Evolutionary conservation across 1,140 invertebrate genomes (phyloP), one percentile per base, ranked within the genome.

Genomic region (Arion vulgaris): DNA sequence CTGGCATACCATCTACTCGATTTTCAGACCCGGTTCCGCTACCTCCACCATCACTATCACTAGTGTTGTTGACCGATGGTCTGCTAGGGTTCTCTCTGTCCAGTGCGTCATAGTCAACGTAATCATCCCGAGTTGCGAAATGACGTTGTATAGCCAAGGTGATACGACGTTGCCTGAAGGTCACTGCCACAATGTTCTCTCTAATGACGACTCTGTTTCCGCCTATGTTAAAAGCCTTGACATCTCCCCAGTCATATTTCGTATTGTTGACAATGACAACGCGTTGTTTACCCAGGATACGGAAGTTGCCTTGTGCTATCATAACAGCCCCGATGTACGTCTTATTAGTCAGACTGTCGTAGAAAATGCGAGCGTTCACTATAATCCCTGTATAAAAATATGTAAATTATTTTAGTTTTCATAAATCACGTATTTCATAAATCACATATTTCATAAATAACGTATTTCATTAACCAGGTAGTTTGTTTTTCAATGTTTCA

Each of bases 331-430:
- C 74, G 9, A 83, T 53, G 69, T 71, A 83, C 0, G 81, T 83
- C 28, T 76, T 75, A 53, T 76, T 76, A 36, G 62, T 69, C 39
- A 39, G 17, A 28, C 51, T 53, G 53, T 77, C 81, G 51, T 36
- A 28, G 45, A 83, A 77, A 1, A 78, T 38, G 11, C 81, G 74
- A 26, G 81, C 81, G 69, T 83, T 83, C 5, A 83, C 81, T 11
- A 71, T 39, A 11, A 83, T 72, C 7, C 74, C 81, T 83, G 73
- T 0, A 39, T 4, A 36, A 9, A 32, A 19, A 73, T 41, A n/a
- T 19, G 7, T 73, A 9, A 36, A 41, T 39, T 28, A 71, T 4
- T 45, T 45, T 15, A 45, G 5, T 7, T 45, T 15, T 45, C 15
- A 45, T 45, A 45, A 45, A n/a, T n/a, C n/a, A n/a, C n/a, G n/a